Evolutionary conservation across 2,113 vertebrate species (phyloP).

Genomic region (Hippocampus mohnikei): DNA sequence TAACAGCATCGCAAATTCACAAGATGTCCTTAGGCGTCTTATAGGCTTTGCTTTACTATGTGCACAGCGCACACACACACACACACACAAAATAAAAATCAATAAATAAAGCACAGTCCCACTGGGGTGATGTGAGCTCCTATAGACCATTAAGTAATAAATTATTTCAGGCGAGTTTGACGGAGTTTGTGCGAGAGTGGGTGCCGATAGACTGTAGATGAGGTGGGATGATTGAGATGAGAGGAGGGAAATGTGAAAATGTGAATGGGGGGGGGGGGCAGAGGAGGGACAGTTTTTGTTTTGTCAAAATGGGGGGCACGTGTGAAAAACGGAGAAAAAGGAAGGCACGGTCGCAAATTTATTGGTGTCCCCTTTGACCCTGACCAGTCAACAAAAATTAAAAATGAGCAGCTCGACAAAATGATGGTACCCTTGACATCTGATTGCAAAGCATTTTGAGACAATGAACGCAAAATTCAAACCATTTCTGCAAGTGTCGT

Average conservation of each 20-base stretch:
- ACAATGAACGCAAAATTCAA: too few relatives aligned
- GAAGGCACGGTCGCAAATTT: conserved; percentile 43
- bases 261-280: conserved; percentile 15
- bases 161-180: conserved; percentile 58
- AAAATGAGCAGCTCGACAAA: too few relatives aligned
- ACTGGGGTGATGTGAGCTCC: conserved; percentile 48
- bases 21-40: conserved; percentile 43
- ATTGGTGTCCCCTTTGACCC: conserved; percentile 42
- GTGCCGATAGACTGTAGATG: conserved; percentile 51
- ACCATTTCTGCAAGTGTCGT: too few relatives aligned
- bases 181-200: conserved; percentile 28
- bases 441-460: conserved; percentile 16
- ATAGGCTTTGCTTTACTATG: conserved; percentile 34
- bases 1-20: conserved; percentile 29
- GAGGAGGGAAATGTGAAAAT: conserved; percentile 8
- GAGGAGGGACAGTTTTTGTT: background rate
- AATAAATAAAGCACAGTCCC: conserved; percentile 33
- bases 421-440: conserved; percentile 20
- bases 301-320: background rate
- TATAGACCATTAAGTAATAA: conserved; percentile 62
- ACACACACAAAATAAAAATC: too few relatives aligned
- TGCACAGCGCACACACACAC: conserved; percentile 18
- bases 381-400: conserved; percentile 19
- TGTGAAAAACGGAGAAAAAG: conserved; percentile 24
- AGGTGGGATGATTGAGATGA: background rate